Conservation (phyloP, 2,888 invertebrate genomes). For the Sinelater perroti region DNA sequence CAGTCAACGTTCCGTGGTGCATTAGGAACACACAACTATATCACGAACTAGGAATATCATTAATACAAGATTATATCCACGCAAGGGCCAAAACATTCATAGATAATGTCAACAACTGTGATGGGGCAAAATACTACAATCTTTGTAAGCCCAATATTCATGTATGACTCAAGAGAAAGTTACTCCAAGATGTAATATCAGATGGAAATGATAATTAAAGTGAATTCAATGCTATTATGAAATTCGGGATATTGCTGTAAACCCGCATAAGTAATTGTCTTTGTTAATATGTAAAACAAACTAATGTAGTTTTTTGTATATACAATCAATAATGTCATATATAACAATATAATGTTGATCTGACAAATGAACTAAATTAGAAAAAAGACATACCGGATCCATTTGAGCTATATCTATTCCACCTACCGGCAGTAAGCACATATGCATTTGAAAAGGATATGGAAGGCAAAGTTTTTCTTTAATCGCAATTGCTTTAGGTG, state of each 20-base stretch:
- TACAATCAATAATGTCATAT: no score
- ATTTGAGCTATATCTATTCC: not conserved
- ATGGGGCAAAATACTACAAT: not conserved
- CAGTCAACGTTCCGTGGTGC: no score
- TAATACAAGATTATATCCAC: no score
- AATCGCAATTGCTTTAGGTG: not conserved
- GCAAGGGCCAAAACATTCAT: not conserved
- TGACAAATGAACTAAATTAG: no score
- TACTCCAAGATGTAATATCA: no score
- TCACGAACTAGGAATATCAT: no score
- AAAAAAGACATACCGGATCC: not conserved
- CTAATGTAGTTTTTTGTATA: no score
- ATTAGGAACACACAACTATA: no score
- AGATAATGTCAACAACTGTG: not conserved
- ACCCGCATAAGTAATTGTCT: not conserved
- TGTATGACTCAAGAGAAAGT: no score
- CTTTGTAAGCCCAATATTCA: no score
- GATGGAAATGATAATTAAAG: not conserved
- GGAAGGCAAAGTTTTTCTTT: not conserved
- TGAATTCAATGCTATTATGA: not conserved
- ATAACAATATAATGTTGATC: no score
- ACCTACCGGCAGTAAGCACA: not conserved
- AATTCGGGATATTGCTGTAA: no score
- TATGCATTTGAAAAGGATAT: not conserved
- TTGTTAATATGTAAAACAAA: not conserved